Percentiles rank a stretch among this genome's conserved stretches.
These are phyloP conservation scores for Stigmatopora argus DNA, from an alignment of 2,113 vertebrate genomes.

Conservation along the genomic window DNA sequence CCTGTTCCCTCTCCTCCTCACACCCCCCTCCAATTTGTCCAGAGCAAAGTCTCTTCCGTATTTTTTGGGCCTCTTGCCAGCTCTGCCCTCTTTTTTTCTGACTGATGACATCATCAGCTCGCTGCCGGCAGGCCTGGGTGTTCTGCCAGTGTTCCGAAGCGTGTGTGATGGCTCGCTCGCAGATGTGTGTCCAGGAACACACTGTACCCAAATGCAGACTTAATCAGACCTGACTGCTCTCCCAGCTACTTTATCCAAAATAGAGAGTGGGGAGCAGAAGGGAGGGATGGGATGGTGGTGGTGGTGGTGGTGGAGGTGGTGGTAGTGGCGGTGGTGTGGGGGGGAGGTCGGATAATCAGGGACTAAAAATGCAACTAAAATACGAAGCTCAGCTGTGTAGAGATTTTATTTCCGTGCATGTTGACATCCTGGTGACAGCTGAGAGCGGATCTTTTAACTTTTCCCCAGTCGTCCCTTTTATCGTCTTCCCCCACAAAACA, in stretches of 20 bases:
- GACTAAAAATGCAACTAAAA: constrained; percentile 69
- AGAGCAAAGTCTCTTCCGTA: constrained; percentile 51
- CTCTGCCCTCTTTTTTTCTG: constrained; percentile 77
- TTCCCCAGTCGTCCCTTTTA: constrained; percentile 40
- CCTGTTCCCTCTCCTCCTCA: constrained; percentile 51
- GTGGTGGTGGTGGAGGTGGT: not conserved
- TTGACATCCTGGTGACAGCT: constrained; percentile 57
- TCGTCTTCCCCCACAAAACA: constrained; percentile 42
- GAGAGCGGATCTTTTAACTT: constrained; percentile 43
- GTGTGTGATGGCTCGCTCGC: constrained; percentile 99
- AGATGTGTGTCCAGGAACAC: constrained; percentile 99
- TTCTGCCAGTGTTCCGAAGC: constrained; percentile 99
- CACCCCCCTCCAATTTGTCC: constrained; percentile 17
- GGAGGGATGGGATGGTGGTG: not conserved
- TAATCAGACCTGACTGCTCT: constrained; percentile 96
- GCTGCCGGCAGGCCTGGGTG: constrained; percentile 96
- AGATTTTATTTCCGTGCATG: constrained; percentile 38
- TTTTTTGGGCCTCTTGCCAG: constrained; percentile 76
- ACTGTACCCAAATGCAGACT: constrained; percentile 99
- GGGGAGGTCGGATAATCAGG: constrained; percentile 22
- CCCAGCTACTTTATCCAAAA: constrained; percentile 86
- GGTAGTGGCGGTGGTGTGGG: not conserved
- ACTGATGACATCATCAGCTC: constrained; percentile 92
- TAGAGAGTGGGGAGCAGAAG: constrained; percentile 53
- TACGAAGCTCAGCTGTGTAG: constrained; percentile 53